These are phyloP conservation scores for Pantala flavescens DNA, from an alignment of 1,140 invertebrate genomes.

Conservation along the genomic window DNA sequence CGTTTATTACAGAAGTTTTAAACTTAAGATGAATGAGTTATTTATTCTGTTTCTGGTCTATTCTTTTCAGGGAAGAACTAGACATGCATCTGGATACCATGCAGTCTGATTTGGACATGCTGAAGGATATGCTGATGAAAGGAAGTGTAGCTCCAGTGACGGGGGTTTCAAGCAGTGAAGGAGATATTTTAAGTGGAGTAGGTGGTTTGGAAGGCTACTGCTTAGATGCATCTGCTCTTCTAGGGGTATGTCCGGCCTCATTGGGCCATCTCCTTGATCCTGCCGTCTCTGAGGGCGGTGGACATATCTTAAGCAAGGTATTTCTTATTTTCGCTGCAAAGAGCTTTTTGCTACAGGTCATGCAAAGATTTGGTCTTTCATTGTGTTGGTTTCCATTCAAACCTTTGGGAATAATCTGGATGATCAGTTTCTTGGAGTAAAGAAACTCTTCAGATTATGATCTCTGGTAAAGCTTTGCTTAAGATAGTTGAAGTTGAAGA, in stretches of 20 bases:
- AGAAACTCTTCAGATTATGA: too few species aligned
- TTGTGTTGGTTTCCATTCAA: too few species aligned
- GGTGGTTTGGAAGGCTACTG: not conserved
- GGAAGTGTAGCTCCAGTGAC: not conserved
- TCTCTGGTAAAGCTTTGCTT: too few species aligned
- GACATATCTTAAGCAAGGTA: not conserved
- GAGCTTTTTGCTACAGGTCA: too few species aligned
- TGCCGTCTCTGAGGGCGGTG: not conserved
- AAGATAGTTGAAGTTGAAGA: too few species aligned
- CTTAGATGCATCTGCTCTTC: not conserved
- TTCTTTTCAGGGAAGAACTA: not conserved
- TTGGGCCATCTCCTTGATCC: slow-evolving; percentile 7
- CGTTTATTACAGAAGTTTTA: not conserved
- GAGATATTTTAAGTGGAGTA: not conserved
- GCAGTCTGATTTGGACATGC: not conserved
- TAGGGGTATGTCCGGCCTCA: slow-evolving; percentile 2
- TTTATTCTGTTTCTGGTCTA: not conserved
- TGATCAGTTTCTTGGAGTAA: too few species aligned
- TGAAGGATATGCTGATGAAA: not conserved
- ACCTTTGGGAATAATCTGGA: too few species aligned
- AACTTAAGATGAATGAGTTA: not conserved
- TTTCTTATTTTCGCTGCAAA: not conserved
- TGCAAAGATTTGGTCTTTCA: too few species aligned
- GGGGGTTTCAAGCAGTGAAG: not conserved
- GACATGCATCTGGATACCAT: not conserved